These are phyloP conservation scores for Lasioglossum malachurum DNA, from an alignment of 2,888 invertebrate genomes.

Conservation along the genomic window DNA sequence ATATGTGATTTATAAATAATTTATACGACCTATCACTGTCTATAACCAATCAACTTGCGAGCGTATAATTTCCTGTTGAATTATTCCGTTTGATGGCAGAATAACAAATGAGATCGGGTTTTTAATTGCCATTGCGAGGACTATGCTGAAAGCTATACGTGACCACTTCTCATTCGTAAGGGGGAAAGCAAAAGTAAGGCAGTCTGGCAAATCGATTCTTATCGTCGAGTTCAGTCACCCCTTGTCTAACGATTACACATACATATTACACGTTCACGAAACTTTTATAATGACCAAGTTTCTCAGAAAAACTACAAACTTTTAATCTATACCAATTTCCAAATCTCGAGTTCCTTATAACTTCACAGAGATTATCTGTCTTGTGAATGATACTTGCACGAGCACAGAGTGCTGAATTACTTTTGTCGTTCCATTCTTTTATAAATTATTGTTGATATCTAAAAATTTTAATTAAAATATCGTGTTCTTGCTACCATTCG, in stretches of 20 bases:
- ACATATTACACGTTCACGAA: background rate
- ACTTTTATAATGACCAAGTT: constrained; percentile 23
- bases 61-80: background rate
- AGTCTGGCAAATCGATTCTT: constrained; percentile 68
- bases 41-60: background rate
- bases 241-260: constrained; percentile 6
- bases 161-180: constrained; percentile 20
- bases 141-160: constrained; percentile 9
- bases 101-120: constrained; percentile 30
- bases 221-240: constrained; percentile 65
- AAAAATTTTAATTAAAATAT: background rate
- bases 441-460: background rate
- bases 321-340: background rate
- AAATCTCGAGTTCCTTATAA: background rate
- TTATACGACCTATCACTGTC: background rate
- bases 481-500: background rate
- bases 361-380: background rate
- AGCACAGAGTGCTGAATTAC: background rate
- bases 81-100: background rate
- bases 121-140: constrained; percentile 17
- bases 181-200: constrained; percentile 66
- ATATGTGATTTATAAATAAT: background rate
- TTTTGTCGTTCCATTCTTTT: background rate
- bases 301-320: constrained; percentile 1
- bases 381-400: background rate